Evolutionary conservation across 2,113 vertebrate genomes (phyloP), one percentile per base, ranked within the genome.

Genomic region (Bungarus multicinctus): DNA sequence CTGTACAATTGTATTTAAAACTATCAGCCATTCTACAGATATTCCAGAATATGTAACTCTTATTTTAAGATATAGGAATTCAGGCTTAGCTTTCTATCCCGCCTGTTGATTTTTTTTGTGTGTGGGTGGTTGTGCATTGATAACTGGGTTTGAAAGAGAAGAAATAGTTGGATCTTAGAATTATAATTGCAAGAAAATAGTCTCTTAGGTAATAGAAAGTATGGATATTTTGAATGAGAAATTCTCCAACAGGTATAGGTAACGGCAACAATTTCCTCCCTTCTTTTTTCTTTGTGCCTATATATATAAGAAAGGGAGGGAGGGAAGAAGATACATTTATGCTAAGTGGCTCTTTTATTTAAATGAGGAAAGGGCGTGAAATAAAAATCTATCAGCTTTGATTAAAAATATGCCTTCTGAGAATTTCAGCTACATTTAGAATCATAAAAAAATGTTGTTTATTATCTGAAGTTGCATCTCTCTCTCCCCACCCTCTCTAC

Each of bases 1-100:
- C 1, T 11, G 0, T 20, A 47, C 52, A 89, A 34, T 0, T 57
- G 16, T 90, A 90, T 55, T 88, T 92, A 53, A 74, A 74, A 43
- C 23, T 7, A 27, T 87, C 64, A 18, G 0, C 0, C 1, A 0
- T 52, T 81, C n/a, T 74, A 58, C 60, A 88, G 9, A 27, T 0
- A 0, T 3, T 92, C n/a, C 5, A 53, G 87, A 4, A 45, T 93
- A 47, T 52, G 27, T 69, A 6, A 69, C 47, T 69, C 47, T 47
- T 43, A 54, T 34, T 85, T 74, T 55, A 87, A 87, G 23, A 81
- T 3, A 74, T 34, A 43, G 20, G 34, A 25, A 0, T 64, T 52
- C 50, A 4, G n/a, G 22, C 53, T 86, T 90, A 53, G 30, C 16
- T 86, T 53, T 50, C 45, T 86, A 27, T 43, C 11, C 50, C 6